Conservation (phyloP, 64 coral and sea anemone species). For the Stichodactyla helianthus region DNA sequence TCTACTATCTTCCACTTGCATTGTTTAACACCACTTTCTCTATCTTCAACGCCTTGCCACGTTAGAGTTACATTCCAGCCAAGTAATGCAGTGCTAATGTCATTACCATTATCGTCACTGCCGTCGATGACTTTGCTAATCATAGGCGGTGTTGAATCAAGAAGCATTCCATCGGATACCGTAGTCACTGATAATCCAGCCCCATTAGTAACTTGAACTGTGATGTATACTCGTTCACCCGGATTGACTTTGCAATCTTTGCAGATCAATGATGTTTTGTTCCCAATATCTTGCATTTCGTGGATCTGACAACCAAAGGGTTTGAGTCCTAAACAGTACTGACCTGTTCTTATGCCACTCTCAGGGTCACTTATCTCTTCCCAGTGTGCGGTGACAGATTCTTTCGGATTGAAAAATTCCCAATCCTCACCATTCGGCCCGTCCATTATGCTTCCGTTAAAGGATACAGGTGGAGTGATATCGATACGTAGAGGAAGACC, state of each 20-base stretch:
- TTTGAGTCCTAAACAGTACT: slow-evolving; percentile 61
- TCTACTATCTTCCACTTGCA: slow-evolving; percentile 51
- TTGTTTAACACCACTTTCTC: slow-evolving; percentile 55
- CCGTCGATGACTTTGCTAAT: slow-evolving; percentile 66
- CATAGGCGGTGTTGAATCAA: slow-evolving; percentile 53
- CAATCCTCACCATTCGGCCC: neutral
- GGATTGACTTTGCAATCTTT: slow-evolving; percentile 33
- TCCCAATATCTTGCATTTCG: slow-evolving; percentile 22
- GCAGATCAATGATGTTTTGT: slow-evolving; percentile 45
- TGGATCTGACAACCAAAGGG: slow-evolving; percentile 72
- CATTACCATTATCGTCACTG: slow-evolving; percentile 17
- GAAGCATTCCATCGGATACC: slow-evolving; percentile 68
- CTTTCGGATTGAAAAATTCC: slow-evolving; percentile 30
- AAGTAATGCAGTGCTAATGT: slow-evolving; percentile 43
- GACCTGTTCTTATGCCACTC: slow-evolving; percentile 47
- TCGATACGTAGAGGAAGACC: slow-evolving; percentile 43
- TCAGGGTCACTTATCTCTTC: slow-evolving; percentile 58
- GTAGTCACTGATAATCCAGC: slow-evolving; percentile 44
- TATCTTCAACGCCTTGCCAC: slow-evolving; percentile 76
- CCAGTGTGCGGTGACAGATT: slow-evolving; percentile 38
- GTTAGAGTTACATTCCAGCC: slow-evolving; percentile 62
- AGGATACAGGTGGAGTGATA: slow-evolving; percentile 36
- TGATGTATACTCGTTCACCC: slow-evolving; percentile 54
- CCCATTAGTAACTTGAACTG: slow-evolving; percentile 55
- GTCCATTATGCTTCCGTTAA: slow-evolving; percentile 23